phyloP scores from a whole-genome alignment of 2,113 vertebrate species.

The Neomonachus schauinslandi region DNA sequence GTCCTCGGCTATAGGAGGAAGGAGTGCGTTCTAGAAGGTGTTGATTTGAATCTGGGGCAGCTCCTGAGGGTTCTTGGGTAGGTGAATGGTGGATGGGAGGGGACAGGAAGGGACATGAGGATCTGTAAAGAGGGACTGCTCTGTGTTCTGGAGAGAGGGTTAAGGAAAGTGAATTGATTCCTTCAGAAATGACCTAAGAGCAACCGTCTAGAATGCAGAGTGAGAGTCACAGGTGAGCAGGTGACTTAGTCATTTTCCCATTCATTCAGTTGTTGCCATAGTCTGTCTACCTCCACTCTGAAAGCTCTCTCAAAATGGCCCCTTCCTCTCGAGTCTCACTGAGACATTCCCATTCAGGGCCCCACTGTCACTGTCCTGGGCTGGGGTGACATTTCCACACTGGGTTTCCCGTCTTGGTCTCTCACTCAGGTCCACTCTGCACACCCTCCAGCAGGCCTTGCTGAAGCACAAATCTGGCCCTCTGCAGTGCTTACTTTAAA shows the following conservation, averaged over 20 bases:
- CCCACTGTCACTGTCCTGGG: fast-evolving
- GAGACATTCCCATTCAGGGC: background rate
- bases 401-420: background rate
- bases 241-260: background rate
- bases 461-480: background rate
- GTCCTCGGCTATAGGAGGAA: background rate
- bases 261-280: fast-evolving
- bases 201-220: background rate
- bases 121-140: background rate
- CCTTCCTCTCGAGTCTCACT: background rate
- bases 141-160: too few relatives aligned
- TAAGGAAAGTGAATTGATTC: background rate
- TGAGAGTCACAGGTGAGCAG: background rate
- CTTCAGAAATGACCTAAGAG: background rate
- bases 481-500: background rate
- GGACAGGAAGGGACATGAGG: background rate
- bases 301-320: background rate
- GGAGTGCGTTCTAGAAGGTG: background rate
- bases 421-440: background rate
- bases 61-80: background rate
- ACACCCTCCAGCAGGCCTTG: background rate
- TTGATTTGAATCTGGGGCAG: background rate
- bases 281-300: fast-evolving
- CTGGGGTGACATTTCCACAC: background rate
- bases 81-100: too few relatives aligned